Conservation (phyloP, 2,797 vertebrate species). For the Dendrocincla tyrannina region DNA sequence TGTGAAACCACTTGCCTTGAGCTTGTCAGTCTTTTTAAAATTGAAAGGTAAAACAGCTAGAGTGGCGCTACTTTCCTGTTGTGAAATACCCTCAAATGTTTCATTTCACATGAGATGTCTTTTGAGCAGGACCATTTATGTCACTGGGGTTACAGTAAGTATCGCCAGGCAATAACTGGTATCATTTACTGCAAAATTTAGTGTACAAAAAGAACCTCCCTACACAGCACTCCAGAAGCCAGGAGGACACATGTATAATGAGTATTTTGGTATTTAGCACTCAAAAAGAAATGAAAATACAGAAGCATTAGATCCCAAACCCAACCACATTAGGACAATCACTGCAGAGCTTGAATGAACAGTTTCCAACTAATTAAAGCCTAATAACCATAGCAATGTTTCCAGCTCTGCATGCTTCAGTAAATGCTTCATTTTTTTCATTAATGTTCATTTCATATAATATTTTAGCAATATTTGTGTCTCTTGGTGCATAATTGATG, state of each 20-base stretch:
- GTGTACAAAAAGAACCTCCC: neutral
- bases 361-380: constrained; percentile 22
- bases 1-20: neutral
- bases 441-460: neutral
- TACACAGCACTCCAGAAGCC: neutral
- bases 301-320: neutral
- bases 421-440: neutral
- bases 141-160: neutral
- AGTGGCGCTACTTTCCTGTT: neutral
- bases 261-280: neutral
- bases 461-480: neutral
- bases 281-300: neutral
- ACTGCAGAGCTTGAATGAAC: neutral
- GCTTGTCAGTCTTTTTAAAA: neutral
- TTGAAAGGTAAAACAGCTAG: neutral
- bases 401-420: neutral
- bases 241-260: neutral
- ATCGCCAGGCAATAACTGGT: neutral
- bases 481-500: neutral
- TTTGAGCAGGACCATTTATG: neutral
- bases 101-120: neutral
- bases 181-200: neutral
- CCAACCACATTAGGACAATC: neutral
- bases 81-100: neutral
- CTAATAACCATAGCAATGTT: neutral